phyloP scores from a whole-genome alignment of 2,797 vertebrate species.

The Catharus ustulatus region DNA sequence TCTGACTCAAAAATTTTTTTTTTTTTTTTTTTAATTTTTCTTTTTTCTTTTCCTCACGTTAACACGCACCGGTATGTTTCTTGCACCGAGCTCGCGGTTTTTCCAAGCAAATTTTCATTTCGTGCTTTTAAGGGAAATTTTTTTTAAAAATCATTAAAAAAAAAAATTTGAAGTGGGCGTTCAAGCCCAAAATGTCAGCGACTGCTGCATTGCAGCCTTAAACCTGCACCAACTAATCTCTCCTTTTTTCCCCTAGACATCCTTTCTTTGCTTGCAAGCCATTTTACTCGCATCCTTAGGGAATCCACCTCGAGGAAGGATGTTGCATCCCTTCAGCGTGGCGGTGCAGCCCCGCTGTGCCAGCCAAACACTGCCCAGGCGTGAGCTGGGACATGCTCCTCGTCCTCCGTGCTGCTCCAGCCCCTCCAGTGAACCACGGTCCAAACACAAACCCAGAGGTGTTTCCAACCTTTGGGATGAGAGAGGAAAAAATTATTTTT shows the following conservation, averaged over 20 bases:
- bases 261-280: constrained; percentile 55
- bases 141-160: not conserved
- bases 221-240: constrained; percentile 53
- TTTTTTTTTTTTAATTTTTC: not conserved
- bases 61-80: constrained; percentile 25
- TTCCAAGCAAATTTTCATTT: constrained; percentile 24
- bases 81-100: not conserved
- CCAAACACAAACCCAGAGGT: not conserved
- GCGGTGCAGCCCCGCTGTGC: not conserved
- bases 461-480: not conserved
- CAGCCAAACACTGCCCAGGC: not conserved
- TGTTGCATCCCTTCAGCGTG: not conserved
- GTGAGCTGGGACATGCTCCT: not conserved
- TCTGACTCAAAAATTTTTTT: not conserved
- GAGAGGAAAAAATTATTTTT: not conserved
- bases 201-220: constrained; percentile 52
- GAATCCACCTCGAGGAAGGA: constrained; percentile 41
- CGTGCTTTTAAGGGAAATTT: not conserved
- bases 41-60: not conserved
- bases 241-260: constrained; percentile 20
- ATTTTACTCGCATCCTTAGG: constrained; percentile 41
- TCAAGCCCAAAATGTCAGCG: constrained; percentile 40
- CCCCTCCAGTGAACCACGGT: not conserved
- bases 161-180: not conserved
- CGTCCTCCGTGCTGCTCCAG: not conserved